phyloP scores from a whole-genome alignment of 1,140 invertebrate species.

The Pristionchus pacificus region DNA sequence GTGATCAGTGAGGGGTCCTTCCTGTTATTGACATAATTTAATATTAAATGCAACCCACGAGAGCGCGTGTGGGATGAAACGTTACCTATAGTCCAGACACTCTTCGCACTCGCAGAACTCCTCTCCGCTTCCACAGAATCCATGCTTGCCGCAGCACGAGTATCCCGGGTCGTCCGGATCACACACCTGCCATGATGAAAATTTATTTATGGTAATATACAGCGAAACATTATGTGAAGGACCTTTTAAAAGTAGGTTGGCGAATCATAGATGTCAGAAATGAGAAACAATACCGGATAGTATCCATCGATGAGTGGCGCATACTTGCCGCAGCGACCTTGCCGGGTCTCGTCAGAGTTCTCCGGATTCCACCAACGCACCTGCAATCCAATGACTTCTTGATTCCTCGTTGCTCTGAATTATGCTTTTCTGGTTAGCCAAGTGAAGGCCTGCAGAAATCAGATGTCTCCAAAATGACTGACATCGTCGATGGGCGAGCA shows the following conservation, averaged over 20 bases:
- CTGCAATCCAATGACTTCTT: too few species aligned
- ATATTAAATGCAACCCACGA: not conserved
- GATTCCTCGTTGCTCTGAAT: too few species aligned
- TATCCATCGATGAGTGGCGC: constrained; percentile 45
- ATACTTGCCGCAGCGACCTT: constrained; percentile 41
- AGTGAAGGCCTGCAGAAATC: not conserved
- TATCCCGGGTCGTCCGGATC: constrained; percentile 48
- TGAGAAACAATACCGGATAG: constrained; percentile 43
- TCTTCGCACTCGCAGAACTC: constrained; percentile 41
- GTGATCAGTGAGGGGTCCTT: constrained; percentile 36
- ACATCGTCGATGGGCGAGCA: not conserved
- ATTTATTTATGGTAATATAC: too few species aligned
- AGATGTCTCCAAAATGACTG: not conserved
- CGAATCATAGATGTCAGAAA: too few species aligned
- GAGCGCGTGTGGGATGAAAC: not conserved
- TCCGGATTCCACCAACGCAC: constrained; percentile 21
- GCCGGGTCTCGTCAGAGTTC: constrained; percentile 13
- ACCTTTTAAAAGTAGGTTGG: too few species aligned
- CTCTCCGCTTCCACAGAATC: constrained; percentile 36
- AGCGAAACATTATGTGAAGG: too few species aligned
- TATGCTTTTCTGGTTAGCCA: constrained; percentile 13
- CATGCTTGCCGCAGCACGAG: constrained; percentile 38
- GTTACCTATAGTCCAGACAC: constrained; percentile 23
- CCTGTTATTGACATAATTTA: constrained; percentile 28
- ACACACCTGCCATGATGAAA: constrained; percentile 31